phyloP scores from a whole-genome alignment of 2,113 vertebrate genomes.

The Okapia johnstoni region DNA sequence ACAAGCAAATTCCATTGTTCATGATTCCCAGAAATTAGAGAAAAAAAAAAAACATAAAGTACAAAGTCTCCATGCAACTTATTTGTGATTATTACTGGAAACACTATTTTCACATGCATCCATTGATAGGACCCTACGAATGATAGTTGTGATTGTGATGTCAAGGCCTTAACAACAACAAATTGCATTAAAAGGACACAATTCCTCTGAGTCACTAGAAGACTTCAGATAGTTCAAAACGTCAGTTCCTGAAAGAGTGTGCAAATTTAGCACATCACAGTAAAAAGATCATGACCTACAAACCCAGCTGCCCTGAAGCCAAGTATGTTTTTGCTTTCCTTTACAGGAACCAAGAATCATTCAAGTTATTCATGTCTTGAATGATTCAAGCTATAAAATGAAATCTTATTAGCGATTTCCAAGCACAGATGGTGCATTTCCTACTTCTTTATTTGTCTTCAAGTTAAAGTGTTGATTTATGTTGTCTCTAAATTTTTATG shows the following conservation, averaged over 20 bases:
- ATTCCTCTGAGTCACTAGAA: not conserved
- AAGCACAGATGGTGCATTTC: not conserved
- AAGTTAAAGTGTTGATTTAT: not conserved
- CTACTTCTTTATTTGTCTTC: not conserved
- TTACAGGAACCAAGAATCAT: not conserved
- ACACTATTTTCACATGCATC: not conserved
- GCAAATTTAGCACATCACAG: constrained; percentile 1
- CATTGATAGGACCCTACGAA: not conserved
- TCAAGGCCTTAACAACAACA: not conserved
- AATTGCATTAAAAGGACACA: not conserved
- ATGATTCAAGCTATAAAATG: not conserved
- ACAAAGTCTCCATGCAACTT: not conserved
- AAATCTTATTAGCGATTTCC: not conserved
- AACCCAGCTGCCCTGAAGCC: not conserved
- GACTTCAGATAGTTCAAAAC: constrained; percentile 22
- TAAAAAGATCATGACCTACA: not conserved
- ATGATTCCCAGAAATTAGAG: not conserved
- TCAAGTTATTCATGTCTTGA: constrained; percentile 3
- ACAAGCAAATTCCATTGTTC: not conserved
- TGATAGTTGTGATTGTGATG: not conserved
- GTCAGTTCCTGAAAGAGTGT: not conserved
- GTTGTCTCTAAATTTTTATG: constrained; percentile 4
- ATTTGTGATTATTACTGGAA: not conserved
- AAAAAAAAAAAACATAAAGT: not conserved
- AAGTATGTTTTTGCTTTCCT: constrained; percentile 37